Base-by-base conservation (phyloP, 2,888 invertebrate genomes). In the Acleris cristana region DNA sequence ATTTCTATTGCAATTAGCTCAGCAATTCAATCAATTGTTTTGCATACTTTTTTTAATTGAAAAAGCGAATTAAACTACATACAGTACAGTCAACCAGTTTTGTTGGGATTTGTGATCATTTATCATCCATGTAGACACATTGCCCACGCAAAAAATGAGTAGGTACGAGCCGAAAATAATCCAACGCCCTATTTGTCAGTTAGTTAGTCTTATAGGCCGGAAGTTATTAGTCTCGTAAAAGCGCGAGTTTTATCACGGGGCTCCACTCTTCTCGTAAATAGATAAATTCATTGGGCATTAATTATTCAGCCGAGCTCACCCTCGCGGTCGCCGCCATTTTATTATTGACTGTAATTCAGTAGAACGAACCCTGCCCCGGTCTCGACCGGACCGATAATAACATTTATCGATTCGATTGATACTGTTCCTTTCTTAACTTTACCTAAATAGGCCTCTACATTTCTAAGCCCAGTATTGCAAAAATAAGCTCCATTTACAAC, bases 351-450 rank as follows among this genome's bases (percentile, higher is more conserved):
- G 80, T 84, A 81, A 84, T 82, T 84, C 82, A 79, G 78, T 77
- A 73, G 80, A 77, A 75, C 74, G 78, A 80, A 76, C 80, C 79
- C 79, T 73, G 76, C 76, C 76, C 79, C 76, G 76, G 66, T 58
- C 72, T 74, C 78, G 77, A 78, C 77, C 77, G 81, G 81, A 81
- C 81, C 80, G 80, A 84, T 86, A 85, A 87, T 85, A 80, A 81
- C 83, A 85, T 85, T 82, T 84, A 86, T 86, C 66, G 61, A 62
- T 62, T 66, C 66, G 34, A 62, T 85, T 83, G 80, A 81, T 82
- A 78, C 80, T 80, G 82, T 81, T 81, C 80, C 77, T 74, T 79
- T 79, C 79, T 81, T 72, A 66, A 65, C 69, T 70, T 49, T 19
- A 6, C 23, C 44, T 26, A 56, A 56, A 64, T 48, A 14, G 40